Base-by-base conservation (phyloP, 2,797 vertebrate genomes). In the Margarornis squamiger region DNA sequence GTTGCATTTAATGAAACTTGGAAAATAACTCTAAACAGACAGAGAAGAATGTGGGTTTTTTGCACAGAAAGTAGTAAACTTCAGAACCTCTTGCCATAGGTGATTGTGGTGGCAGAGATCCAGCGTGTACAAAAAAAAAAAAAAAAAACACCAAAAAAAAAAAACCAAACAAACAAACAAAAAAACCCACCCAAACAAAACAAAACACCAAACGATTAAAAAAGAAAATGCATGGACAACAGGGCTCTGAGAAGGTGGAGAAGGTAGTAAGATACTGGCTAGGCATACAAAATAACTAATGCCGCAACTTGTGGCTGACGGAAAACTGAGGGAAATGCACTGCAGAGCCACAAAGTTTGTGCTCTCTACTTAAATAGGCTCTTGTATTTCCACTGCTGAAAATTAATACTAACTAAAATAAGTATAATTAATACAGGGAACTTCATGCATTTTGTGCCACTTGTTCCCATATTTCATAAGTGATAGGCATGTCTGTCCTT, bases 21-120 rank as follows among this genome's bases (percentile, higher is more conserved):
- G 22, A 30, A 36, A 6, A 38, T 32, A 39, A 13, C 26, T 54
- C 13, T 36, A 46, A 73, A 46, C 5, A 67, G n/a, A 16, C 8
- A 83, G 43, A 63, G 72, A 68, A 89, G 3, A 48, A 29, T 45
- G 10, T 52, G 2, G 0, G 0, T 0, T 8, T 38, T 65, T 74
- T 61, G 11, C 12, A 34, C 20, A 74, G 24, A 19, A 66, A 62
- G 21, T 21, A 70, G 21, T 14, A 73, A 90, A 29, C 9, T 68
- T 74, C 29, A 77, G 52, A 81, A 66, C 12, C 6, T 76, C 41
- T 26, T 71, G 8, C 8, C 34, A 57, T 24, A 36, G 41, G 6
- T 34, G 9, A 21, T 15, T 78, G 36, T 46, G 34, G 38, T 52
- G 57, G 13, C 59, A 36, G 20, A 57, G 16, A 85, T 55, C 30